Evolutionary conservation across 2,113 vertebrate species (phyloP).

Genomic region (Nyctereutes procyonoides): DNA sequence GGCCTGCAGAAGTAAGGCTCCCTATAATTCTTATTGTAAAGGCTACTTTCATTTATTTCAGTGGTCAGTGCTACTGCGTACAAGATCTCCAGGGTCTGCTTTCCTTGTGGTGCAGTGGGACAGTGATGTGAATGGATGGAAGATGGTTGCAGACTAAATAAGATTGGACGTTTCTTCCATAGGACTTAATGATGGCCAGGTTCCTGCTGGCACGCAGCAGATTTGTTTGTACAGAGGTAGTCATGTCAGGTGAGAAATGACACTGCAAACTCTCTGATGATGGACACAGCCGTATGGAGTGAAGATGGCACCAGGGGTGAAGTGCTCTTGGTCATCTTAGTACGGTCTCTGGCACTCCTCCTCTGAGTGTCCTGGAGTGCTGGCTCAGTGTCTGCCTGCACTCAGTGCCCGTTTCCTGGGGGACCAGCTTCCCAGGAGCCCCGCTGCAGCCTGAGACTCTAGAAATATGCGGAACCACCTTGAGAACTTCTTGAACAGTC

Average conservation of each 20-base stretch:
- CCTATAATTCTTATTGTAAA: neutral
- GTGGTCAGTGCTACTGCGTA: neutral
- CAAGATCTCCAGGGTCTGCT: neutral
- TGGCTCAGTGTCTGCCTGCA: too few species aligned
- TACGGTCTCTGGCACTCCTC: neutral
- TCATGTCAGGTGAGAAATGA: neutral
- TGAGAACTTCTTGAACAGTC: neutral
- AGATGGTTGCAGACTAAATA: neutral
- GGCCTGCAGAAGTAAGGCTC: neutral
- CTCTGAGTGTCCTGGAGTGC: accelerated
- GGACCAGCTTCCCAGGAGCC: neutral
- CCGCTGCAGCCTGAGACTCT: accelerated
- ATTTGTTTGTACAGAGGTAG: too few species aligned
- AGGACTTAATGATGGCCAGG: neutral
- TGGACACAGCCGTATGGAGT: neutral
- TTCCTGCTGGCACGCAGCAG: too few species aligned
- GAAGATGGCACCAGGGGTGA: neutral
- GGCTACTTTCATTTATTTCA: neutral
- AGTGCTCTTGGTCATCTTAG: neutral
- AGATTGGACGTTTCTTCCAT: neutral
- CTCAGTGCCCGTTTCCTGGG: too few species aligned
- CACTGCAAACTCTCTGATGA: neutral
- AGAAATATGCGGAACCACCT: neutral
- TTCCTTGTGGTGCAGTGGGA: too few species aligned
- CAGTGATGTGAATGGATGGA: too few species aligned